These are phyloP conservation scores for Stercorarius parasiticus DNA, from an alignment of 2,113 vertebrate species.

Conservation along the genomic window DNA sequence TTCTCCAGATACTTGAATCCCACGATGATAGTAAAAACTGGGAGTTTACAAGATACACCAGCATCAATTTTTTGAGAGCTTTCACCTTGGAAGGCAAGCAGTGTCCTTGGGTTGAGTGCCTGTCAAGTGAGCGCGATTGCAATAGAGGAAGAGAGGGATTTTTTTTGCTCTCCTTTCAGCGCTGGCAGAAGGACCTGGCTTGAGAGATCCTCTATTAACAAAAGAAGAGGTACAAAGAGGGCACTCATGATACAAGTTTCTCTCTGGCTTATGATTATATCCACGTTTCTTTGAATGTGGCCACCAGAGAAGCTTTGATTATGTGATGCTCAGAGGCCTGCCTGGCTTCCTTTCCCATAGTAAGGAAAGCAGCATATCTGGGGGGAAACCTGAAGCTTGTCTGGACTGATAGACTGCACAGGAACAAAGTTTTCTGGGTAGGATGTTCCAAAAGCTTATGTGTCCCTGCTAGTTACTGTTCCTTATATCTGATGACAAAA, in stretches of 20 bases:
- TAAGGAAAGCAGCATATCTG: not conserved
- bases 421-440: not conserved
- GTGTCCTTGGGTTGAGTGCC: not conserved
- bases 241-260: not conserved
- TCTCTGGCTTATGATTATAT: not conserved
- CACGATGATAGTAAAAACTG: constrained; percentile 21
- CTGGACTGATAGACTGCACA: not conserved
- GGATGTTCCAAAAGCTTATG: not conserved
- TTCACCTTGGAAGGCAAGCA: constrained; percentile 50
- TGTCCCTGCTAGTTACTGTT: not conserved
- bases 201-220: not conserved
- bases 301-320: not conserved
- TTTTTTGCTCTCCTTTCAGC: not conserved
- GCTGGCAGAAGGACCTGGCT: not conserved
- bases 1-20: constrained; percentile 45
- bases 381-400: not conserved
- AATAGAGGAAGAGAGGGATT: not conserved
- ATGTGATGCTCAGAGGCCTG: not conserved
- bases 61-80: constrained; percentile 28
- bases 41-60: not conserved
- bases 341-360: not conserved
- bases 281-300: not conserved
- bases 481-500: not conserved
- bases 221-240: not conserved
- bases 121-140: not conserved